A percentile compares a stretch with the other conserved stretches of the same genome.
Evolutionary conservation across 2,113 vertebrate genomes (phyloP).

Genomic region (Sarotherodon lohbergeri): DNA sequence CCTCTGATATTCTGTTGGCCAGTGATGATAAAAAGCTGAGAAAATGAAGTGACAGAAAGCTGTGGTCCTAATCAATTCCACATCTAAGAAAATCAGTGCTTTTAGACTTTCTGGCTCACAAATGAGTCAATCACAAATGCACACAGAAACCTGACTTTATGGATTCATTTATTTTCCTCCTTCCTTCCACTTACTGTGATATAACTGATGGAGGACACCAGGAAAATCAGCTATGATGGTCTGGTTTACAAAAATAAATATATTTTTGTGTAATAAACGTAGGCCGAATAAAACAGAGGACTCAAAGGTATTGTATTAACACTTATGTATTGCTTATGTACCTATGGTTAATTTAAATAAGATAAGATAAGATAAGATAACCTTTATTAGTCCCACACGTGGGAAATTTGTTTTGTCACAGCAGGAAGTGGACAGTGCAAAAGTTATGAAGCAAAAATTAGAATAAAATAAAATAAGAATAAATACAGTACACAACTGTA

Average conservation of each 20-base stretch:
- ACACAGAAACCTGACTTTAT: neutral
- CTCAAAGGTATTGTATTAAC: neutral
- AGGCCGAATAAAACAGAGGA: neutral
- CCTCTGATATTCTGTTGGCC: neutral
- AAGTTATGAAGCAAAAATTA: too few relatives aligned
- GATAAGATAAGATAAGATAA: too few relatives aligned
- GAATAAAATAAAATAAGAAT: too few relatives aligned
- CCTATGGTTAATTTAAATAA: neutral
- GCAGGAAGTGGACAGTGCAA: too few relatives aligned
- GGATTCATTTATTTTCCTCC: neutral
- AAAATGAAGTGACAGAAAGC: neutral
- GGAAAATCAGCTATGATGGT: neutral
- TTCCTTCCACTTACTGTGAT: neutral
- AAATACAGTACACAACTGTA: too few relatives aligned
- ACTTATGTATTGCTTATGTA: accelerated
- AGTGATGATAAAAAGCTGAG: neutral
- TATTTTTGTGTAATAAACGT: neutral
- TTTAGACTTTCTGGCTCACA: neutral
- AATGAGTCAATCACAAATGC: neutral
- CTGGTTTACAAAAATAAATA: neutral
- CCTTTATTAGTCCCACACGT: too few relatives aligned
- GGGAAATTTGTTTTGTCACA: too few relatives aligned
- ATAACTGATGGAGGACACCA: neutral
- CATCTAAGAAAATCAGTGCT: neutral
- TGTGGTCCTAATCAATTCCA: neutral